These are phyloP conservation scores for Dendroctonus ponderosae DNA, from an alignment of 1,140 invertebrate species.

Conservation along the genomic window DNA sequence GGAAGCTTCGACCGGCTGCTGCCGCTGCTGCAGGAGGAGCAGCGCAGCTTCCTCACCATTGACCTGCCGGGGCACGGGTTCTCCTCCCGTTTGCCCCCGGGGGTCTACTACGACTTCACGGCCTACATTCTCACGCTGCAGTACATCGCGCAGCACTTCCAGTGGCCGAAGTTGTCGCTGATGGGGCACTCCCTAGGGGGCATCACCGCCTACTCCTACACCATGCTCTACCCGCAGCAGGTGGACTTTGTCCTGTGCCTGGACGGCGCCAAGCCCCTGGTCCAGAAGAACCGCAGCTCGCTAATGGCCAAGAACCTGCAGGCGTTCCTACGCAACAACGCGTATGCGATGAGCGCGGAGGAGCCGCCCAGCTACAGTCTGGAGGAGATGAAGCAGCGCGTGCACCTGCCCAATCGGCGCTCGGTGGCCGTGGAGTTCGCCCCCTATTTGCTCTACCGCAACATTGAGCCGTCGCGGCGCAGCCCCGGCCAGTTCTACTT, in stretches of 20 bases:
- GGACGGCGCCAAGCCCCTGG: constrained; percentile 57
- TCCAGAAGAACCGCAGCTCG: constrained; percentile 37
- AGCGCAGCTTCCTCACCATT: constrained; percentile 61
- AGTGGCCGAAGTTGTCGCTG: constrained; percentile 69
- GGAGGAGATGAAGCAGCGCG: constrained; percentile 54
- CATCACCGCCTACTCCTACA: constrained; percentile 59
- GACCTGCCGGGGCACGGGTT: constrained; percentile 73
- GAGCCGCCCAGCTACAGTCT: constrained; percentile 61
- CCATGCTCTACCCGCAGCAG: constrained; percentile 58
- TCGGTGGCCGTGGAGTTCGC: constrained; percentile 37
- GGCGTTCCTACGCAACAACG: constrained; percentile 52
- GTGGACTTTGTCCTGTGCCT: constrained; percentile 62
- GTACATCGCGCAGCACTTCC: constrained; percentile 61
- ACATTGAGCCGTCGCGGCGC: constrained; percentile 53
- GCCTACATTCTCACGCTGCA: constrained; percentile 58
- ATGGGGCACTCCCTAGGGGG: constrained; percentile 65
- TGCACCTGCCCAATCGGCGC: constrained; percentile 35
- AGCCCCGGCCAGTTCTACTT: constrained; percentile 63
- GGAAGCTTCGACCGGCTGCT: constrained; percentile 69
- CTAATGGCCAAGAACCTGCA: constrained; percentile 50
- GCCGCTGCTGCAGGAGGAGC: constrained; percentile 59
- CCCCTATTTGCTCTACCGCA: constrained; percentile 58
- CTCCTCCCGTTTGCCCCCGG: constrained; percentile 65
- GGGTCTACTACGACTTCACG: constrained; percentile 60
- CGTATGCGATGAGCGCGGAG: constrained; percentile 45